These are phyloP conservation scores for Mesorhabditis sp. DNA, from an alignment of 2,888 invertebrate species.

Conservation along the genomic window DNA sequence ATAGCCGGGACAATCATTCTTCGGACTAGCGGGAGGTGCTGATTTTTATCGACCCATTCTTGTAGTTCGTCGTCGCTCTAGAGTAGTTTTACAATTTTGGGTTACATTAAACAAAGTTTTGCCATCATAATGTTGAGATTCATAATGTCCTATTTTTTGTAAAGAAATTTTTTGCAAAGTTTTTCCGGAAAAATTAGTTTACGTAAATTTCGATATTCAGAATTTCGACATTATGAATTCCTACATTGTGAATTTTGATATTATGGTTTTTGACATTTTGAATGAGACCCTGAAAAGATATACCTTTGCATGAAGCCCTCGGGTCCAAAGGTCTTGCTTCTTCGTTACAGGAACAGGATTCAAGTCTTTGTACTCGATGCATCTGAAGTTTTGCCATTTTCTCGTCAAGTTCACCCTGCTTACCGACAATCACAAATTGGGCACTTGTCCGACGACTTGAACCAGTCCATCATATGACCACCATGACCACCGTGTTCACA, in stretches of 20 bases:
- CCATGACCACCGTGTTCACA: conserved; percentile 6
- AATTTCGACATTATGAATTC: not conserved
- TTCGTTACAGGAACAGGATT: not conserved
- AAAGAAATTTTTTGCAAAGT: too few species aligned
- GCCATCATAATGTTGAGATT: too few species aligned
- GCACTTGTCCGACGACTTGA: not conserved
- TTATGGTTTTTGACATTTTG: not conserved
- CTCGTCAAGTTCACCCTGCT: not conserved
- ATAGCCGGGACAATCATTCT: too few species aligned
- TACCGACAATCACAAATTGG: conserved; percentile 1
- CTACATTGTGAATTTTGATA: not conserved
- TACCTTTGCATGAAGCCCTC: not conserved
- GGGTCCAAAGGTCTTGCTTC: not conserved
- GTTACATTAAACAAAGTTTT: too few species aligned
- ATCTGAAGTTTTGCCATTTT: not conserved
- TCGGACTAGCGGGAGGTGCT: too few species aligned
- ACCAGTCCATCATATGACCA: not conserved
- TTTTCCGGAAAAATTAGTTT: too few species aligned
- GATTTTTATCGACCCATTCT: too few species aligned
- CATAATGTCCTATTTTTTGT: too few species aligned
- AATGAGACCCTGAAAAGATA: not conserved
- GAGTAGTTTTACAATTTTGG: too few species aligned
- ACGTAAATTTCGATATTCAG: not conserved
- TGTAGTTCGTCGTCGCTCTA: too few species aligned
- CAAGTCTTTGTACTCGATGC: conserved; percentile 2